A percentile compares a stretch with the other conserved stretches of the same genome.
Conservation (phyloP, 1,140 invertebrate species). For the Rhysida immarginata region DNA sequence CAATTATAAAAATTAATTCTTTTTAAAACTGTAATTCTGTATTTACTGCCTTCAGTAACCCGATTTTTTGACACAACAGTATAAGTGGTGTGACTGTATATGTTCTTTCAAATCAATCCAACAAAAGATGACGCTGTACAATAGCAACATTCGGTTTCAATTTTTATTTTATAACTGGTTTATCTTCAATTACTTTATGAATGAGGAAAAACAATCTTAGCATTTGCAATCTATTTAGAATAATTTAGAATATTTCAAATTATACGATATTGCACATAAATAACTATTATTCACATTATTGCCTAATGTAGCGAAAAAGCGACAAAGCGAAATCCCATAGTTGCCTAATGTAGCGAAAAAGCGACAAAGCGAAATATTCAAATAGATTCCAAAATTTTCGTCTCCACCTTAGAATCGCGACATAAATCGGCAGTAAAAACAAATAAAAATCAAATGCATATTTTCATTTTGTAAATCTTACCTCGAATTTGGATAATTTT, state of each 20-base stretch:
- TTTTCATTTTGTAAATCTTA: neutral
- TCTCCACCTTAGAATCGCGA: neutral
- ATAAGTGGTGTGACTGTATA: too few species aligned
- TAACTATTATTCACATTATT: neutral
- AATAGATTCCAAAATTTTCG: neutral
- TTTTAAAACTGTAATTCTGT: too few species aligned
- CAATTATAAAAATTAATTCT: neutral
- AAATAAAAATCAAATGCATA: neutral
- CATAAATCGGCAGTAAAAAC: neutral
- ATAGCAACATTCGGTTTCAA: too few species aligned
- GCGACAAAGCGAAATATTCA: neutral
- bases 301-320: neutral
- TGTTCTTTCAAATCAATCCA: too few species aligned
- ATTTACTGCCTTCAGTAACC: too few species aligned
- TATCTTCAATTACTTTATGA: too few species aligned
- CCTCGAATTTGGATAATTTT: neutral
- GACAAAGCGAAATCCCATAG: neutral
- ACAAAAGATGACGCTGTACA: too few species aligned
- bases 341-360: neutral
- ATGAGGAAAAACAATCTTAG: neutral
- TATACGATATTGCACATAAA: neutral
- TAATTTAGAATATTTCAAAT: too few species aligned
- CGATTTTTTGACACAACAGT: too few species aligned
- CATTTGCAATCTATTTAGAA: neutral
- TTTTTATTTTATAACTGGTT: too few species aligned